Base-by-base conservation (phyloP, 2,113 vertebrate species). In the Ictalurus punctatus region DNA sequence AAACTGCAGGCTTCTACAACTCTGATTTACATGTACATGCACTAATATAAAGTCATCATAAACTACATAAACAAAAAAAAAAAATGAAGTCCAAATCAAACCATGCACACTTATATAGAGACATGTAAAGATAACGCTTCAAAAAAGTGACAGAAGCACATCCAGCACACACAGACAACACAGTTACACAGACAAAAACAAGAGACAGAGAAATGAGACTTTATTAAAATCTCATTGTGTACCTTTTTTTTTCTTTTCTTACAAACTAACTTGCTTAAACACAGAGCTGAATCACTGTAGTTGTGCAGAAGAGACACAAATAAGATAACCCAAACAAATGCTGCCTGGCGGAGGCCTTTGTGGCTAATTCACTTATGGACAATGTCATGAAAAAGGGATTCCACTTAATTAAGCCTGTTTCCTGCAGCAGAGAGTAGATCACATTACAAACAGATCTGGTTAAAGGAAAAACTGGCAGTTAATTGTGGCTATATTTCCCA, bases 361-460 rank as follows among this genome's bases (percentile, higher is more conserved):
- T 78, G 44, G 89, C 86, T 91, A 90, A 91, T 90, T 90, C 87
- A 88, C 84, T 91, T 90, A 91, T 56, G 30, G 71, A 81, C 71
- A 88, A 90, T 83, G 80, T 88, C 89, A 90, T 88, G 87, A 91
- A 91, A 91, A 90, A 88, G 86, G 89, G 89, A 91, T 90, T 91
- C 63, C 44, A 91, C 89, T 91, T 91, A 90, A 90, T 91, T 91
- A 90, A 88, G 90, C 74, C 89, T 86, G 87, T 88, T 91, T 90
- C 90, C 90, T 91, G 87, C 90, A 90, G 87, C 73, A 83, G 63
- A 90, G 84, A 88, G 80, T 88, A 86, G 84, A 67, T 86, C 80
- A 87, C 89, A 91, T 91, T 90, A 90, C 87, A 88, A 73, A 37
- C 61, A 88, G 89, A 91, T 86, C 90, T 90, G 84, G 85, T 91